Evolutionary conservation across 1,140 invertebrate species (phyloP), one percentile per base, ranked within the genome.

Genomic region (Belonocnema kinseyi): DNA sequence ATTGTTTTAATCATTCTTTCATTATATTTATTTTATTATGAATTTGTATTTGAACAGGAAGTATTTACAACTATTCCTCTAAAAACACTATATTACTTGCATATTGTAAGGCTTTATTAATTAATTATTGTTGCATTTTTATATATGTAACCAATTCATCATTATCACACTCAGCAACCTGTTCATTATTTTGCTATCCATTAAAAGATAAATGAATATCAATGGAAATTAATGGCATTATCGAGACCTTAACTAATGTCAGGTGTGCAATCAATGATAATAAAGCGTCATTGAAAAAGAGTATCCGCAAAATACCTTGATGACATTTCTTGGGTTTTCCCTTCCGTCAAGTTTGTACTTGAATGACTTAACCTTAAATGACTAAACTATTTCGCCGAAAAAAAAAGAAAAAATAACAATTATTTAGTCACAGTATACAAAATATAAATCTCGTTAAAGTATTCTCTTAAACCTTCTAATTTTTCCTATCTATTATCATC

Each of bases 161-260:
- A 16, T 54, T n/a, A 54, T 54, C 16, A 54, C 53, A 54, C n/a
- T 17, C n/a, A n/a, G 53, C 53, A 54, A 17, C 7, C 53, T 54
- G 16, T 54, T 54, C 53, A 10, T 19, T 17, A n/a, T 54, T 54
- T n/a, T 54, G 7, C 52, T 16, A 16, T 16, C 53, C 10, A 19
- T 17, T 17, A 54, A 19, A 54, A 5, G 14, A 12, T 46, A 46
- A 46, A 46, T 7, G n/a, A 33, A 1, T 2, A 53, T 53, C 5
- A 54, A 54, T 54, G 53, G 53, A 54, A 54, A 54, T 54, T 54
- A 54, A 54, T 54, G 53, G 17, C 19, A 54, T 19, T 54, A 19
- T 54, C 17, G 3, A 7, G 53, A 54, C 53, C 13, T 54, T 54
- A 17, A 7, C 53, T 19, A 54, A 54, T 17, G 17, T 10, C 53